Percentiles rank a stretch among this genome's conserved stretches.
phyloP scores from a whole-genome alignment of 2,113 vertebrate species.

The Rhabdornis inornatus region DNA sequence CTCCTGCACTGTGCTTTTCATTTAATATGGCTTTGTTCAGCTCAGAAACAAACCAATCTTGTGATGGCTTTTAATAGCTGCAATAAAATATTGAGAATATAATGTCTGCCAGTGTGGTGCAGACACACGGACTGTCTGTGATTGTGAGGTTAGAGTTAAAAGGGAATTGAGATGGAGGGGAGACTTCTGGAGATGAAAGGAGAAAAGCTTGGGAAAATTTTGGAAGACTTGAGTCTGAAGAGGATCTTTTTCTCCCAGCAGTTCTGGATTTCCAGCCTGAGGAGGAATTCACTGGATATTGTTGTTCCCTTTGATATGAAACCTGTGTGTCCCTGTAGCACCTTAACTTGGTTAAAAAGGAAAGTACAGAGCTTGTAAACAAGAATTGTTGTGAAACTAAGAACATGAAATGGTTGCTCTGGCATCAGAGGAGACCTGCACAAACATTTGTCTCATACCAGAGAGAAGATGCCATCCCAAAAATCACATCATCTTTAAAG shows the following conservation, averaged over 20 bases:
- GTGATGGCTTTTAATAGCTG: slow-evolving; percentile 44
- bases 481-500: background rate
- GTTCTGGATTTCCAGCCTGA: background rate
- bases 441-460: background rate
- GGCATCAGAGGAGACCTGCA: background rate
- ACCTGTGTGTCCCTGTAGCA: background rate
- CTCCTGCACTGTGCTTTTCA: slow-evolving; percentile 31
- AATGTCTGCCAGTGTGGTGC: slow-evolving; percentile 10
- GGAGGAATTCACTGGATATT: background rate
- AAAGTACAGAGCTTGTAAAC: background rate
- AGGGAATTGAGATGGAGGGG: background rate
- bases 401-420: background rate
- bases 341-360: background rate
- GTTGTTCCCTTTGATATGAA: background rate
- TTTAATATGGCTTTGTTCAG: slow-evolving; percentile 63
- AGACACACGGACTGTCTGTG: slow-evolving; percentile 19
- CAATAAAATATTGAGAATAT: slow-evolving; percentile 57
- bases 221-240: background rate
- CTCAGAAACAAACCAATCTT: slow-evolving; percentile 39
- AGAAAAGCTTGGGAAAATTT: background rate
- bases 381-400: background rate
- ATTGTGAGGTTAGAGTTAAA: background rate
- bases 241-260: background rate
- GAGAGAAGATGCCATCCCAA: background rate
- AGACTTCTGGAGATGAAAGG: background rate